Conservation (phyloP, 2,797 vertebrate species). For the Dromococcyx pavoninus region DNA sequence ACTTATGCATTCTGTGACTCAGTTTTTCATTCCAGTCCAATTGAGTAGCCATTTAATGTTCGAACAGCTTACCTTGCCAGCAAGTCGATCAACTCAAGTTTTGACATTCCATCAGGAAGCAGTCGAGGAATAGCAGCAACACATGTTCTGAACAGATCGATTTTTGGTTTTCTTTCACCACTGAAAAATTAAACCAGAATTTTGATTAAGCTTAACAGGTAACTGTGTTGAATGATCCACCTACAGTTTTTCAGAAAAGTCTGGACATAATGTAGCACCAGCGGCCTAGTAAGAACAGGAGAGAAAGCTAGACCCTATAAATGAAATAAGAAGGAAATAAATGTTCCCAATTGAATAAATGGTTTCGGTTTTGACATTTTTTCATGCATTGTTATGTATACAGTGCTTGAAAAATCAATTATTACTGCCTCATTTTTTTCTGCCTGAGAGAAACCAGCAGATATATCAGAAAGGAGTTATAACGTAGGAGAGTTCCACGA, state of each 20-base stretch:
- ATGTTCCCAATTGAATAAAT: neutral
- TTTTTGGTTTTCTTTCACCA: constrained; percentile 98
- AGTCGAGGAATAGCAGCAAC: constrained; percentile 96
- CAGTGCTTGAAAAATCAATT: neutral
- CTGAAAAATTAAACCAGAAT: constrained; percentile 75
- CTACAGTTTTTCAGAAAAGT: neutral
- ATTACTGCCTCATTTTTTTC: neutral
- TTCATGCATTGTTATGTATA: neutral
- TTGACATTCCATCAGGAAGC: constrained; percentile 97
- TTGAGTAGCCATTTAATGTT: neutral
- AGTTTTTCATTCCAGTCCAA: neutral
- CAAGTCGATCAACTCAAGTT: constrained; percentile 95
- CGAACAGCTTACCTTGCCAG: constrained; percentile 85
- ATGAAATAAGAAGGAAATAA: neutral
- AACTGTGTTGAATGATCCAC: neutral
- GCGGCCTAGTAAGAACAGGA: neutral
- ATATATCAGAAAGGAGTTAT: neutral
- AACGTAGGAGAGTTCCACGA: neutral
- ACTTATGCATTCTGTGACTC: neutral
- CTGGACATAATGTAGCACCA: neutral
- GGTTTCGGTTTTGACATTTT: neutral
- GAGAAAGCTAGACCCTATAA: neutral
- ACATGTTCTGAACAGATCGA: constrained; percentile 96
- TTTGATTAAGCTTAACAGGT: neutral
- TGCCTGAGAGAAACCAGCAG: neutral